Conservation (phyloP, 1,140 invertebrate species). For the Brachionus rubens region DNA sequence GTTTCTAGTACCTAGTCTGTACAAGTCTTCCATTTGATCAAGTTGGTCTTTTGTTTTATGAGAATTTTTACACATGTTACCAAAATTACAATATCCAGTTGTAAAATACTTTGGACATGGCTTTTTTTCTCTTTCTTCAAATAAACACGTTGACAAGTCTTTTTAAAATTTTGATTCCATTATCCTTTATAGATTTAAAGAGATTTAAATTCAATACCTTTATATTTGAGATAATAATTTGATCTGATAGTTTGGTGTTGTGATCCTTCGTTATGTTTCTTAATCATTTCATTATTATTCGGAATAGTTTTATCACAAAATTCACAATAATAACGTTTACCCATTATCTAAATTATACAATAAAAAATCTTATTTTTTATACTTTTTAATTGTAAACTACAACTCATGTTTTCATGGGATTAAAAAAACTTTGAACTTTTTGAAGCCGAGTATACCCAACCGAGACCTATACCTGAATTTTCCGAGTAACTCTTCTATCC, state of each 20-base stretch:
- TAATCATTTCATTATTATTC: background rate
- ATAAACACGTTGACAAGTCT: conserved; percentile 8
- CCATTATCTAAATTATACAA: background rate
- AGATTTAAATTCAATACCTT: background rate
- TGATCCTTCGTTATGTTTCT: conserved; percentile 39
- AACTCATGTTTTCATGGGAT: no score
- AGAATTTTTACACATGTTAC: background rate
- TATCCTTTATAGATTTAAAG: background rate
- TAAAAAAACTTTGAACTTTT: no score
- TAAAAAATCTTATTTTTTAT: no score
- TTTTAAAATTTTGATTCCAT: background rate
- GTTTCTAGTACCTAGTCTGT: conserved; percentile 22
- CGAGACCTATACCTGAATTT: no score
- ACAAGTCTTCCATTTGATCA: conserved; percentile 36
- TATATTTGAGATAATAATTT: conserved; percentile 13
- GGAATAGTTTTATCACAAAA: conserved; percentile 44
- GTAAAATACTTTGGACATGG: conserved; percentile 17
- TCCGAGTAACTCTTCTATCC: no score
- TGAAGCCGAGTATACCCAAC: no score
- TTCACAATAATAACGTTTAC: conserved; percentile 45
- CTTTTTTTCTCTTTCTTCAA: conserved; percentile 29
- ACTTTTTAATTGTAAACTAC: no score
- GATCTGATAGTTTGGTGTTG: background rate
- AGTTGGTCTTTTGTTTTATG: conserved; percentile 23
- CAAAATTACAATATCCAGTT: conserved; percentile 13